Base-by-base conservation (phyloP, 2,797 vertebrate genomes). In the Malacoraja senta region DNA sequence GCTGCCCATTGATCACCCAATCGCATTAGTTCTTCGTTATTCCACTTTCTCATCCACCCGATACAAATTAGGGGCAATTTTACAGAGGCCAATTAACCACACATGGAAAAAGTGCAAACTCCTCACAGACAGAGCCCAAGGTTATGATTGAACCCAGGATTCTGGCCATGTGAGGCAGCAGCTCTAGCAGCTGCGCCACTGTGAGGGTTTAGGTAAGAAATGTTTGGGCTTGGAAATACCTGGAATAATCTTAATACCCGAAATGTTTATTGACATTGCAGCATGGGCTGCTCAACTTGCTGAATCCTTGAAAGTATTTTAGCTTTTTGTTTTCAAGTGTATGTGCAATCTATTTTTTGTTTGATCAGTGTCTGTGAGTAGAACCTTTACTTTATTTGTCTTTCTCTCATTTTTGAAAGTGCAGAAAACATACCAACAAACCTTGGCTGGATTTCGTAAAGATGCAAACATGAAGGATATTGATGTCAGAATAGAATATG, bases 401-500 rank as follows among this genome's bases (percentile, higher is more conserved):
- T 94, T 95, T 35, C 93, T 93, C 94, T 93, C 44, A 53, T 94
- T 93, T 93, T 94, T 93, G 94, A 93, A 94, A 93, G 95, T 94
- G 94, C 95, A 95, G 93, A 93, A 92, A 93, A 93, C 71, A n/a
- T 84, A 81, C 95, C 61, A 68, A 35, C n/a, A n/a, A 21, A 32
- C 35, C 32, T 88, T 88, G 95, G 94, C 96, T 95, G 95, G 96
- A 95, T 95, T 90, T 95, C 95, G 94, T 95, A 93, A 3, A 65
- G 91, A 94, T 95, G 94, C 96, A 96, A 98, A 97, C 96, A 99
- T 98, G 98, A 98, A 97, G 97, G 97, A 98, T 94, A 96, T 98
- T 96, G 97, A 98, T 96, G 96, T 97, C 96, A 97, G 97, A 96
- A 97, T 97, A 96, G 97, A 97, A 92, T 97, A 97, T 94, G 95